Base-by-base conservation (phyloP, 2,113 vertebrate genomes). In the Paramisgurnus dabryanus region DNA sequence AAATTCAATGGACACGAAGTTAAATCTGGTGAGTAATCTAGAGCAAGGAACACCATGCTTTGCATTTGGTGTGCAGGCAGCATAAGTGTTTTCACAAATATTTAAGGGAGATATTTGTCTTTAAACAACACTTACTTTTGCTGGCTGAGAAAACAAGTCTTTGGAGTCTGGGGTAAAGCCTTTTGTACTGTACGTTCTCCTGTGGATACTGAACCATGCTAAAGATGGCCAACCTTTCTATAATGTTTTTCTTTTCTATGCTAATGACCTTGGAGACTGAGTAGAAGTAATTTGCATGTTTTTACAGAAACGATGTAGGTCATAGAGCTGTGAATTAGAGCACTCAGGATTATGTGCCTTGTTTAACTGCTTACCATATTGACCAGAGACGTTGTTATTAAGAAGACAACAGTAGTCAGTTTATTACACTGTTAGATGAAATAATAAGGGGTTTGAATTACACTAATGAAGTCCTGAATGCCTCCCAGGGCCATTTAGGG, bases 391-490 rank as follows among this genome's bases (percentile, higher is more conserved):
- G 43, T 22, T 43, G 39, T 73, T 57, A 55, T 34, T 41, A 10
- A 41, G 70, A 40, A 18, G 13, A 7, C 43, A 63, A 43, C 58
- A 63, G 58, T 2, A 75, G 22, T 64, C 7, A 1, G 18, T 75
- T 64, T 63, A 34, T 75, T 75, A 75, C 4, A 3, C 58, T 6
- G 15, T 58, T 58, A 58, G 55, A 58, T 1, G 4, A 75, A 75
- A 75, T 43, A 75, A 75, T 75, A 10, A 79, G 66, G 22, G 45
- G n/a, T 58, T 69, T 69, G 58, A 79, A 69, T 61, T 45, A 39
- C 18, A 4, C 67, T 61, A 69, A 57, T 61, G 40, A 69, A 78
- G 55, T 34, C n/a, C 6, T 68, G 40, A 49, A 10, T 3, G n/a
- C 8, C 53, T 69, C 41, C 7, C 7, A 4, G 13, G 7, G 41